phyloP scores from a whole-genome alignment of 2,113 vertebrate species.

The Misgurnus anguillicaudatus region DNA sequence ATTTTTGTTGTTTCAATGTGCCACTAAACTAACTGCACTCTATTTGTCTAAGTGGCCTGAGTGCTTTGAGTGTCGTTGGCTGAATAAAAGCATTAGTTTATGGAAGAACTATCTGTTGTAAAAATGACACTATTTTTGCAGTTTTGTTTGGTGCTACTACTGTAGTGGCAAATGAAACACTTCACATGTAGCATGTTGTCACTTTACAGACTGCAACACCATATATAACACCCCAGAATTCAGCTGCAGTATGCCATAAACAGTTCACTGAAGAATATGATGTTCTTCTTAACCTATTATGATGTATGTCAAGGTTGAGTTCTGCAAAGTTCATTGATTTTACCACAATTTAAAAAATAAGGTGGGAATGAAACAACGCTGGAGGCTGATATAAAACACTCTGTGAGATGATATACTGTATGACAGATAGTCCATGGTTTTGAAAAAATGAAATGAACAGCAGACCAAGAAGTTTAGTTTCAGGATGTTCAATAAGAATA shows the following conservation, averaged over 20 bases:
- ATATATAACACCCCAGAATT: not conserved
- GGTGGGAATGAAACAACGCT: not conserved
- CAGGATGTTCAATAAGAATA: not conserved
- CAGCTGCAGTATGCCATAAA: slow-evolving; percentile 14
- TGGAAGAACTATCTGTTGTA: no score
- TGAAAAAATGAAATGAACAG: no score
- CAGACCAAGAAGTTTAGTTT: no score
- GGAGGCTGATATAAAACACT: no score
- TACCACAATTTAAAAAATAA: slow-evolving; percentile 24
- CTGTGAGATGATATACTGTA: not conserved
- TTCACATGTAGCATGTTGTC: not conserved
- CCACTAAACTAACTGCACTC: no score
- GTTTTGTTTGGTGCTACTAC: no score
- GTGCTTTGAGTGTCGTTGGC: no score
- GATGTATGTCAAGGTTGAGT: not conserved
- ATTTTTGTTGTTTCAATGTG: no score
- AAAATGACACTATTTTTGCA: no score
- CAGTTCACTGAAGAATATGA: slow-evolving; percentile 6
- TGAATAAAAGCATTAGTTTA: no score
- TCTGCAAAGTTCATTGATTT: slow-evolving; percentile 33
- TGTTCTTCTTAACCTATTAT: slow-evolving; percentile 16
- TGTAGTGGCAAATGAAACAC: not conserved
- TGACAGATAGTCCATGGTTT: not conserved
- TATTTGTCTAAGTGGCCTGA: no score
- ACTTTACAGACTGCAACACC: not conserved